Conservation (phyloP, 1,140 invertebrate genomes). For the Elymnias hypermnestra region DNA sequence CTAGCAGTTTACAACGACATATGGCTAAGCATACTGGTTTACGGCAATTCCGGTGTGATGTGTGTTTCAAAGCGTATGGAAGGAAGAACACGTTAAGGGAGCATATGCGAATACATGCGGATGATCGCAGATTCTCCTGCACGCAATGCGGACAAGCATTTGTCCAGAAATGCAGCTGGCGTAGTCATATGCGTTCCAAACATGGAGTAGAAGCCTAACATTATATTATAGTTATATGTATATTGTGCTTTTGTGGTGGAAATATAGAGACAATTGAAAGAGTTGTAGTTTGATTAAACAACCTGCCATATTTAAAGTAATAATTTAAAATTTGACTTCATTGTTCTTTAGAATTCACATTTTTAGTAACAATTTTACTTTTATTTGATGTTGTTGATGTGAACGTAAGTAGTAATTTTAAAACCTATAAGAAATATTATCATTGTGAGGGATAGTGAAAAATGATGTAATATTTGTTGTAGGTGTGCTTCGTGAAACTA, state of each 20-base stretch:
- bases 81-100: conserved; percentile 87
- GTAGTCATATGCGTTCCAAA: conserved; percentile 52
- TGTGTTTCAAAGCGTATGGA: conserved; percentile 86
- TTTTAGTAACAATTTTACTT: too few species aligned
- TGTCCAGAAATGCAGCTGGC: conserved; percentile 59
- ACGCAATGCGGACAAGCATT: conserved; percentile 41
- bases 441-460: neutral
- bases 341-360: too few species aligned
- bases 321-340: too few species aligned
- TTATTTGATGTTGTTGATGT: too few species aligned
- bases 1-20: conserved; percentile 83
- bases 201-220: conserved; percentile 37
- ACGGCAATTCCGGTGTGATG: conserved; percentile 84
- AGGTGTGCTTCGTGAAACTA: neutral
- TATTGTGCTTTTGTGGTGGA: neutral
- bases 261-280: neutral
- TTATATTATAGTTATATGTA: neutral
- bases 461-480: conserved; percentile 1
- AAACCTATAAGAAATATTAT: too few species aligned
- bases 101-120: conserved; percentile 71
- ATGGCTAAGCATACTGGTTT: conserved; percentile 85
- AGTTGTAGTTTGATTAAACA: neutral
- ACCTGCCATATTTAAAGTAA: too few species aligned
- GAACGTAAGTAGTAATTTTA: too few species aligned
- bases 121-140: conserved; percentile 43